Conservation (phyloP, 2,113 vertebrate genomes). For the Perca schrenkii region DNA sequence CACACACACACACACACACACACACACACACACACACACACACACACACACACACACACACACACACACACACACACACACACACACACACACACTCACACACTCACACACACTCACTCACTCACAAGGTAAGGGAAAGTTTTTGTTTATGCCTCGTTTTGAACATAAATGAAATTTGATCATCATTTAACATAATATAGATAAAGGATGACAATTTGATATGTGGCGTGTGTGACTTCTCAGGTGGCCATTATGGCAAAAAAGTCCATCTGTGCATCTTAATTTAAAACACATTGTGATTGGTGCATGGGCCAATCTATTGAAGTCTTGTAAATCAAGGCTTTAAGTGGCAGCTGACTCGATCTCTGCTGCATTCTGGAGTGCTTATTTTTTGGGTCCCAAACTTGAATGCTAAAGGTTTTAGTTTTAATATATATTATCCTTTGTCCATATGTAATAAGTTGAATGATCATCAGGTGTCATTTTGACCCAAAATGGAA, state of each 20-base stretch:
- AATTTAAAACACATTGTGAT: constrained; percentile 17
- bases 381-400: constrained; percentile 21
- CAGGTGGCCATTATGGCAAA: constrained; percentile 23
- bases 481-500: constrained; percentile 45
- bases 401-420: constrained; percentile 11
- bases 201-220: constrained; percentile 40
- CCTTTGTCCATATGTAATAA: constrained; percentile 48
- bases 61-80: constrained; percentile 45
- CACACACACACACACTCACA: constrained; percentile 45
- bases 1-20: constrained; percentile 37
- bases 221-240: constrained; percentile 19
- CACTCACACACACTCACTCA: constrained; percentile 59
- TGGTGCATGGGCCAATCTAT: constrained; percentile 11
- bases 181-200: constrained; percentile 40
- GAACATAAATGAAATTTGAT: constrained; percentile 59
- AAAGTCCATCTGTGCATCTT: constrained; percentile 33
- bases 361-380: constrained; percentile 3
- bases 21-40: constrained; percentile 57
- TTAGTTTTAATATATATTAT: constrained; percentile 28
- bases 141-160: constrained; percentile 42
- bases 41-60: constrained; percentile 45
- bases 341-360: constrained; percentile 25
- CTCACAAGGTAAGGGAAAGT: constrained; percentile 33
- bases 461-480: constrained; percentile 58
- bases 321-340: constrained; percentile 14